These are phyloP conservation scores for Thamnaconus septentrionalis DNA, from an alignment of 2,113 vertebrate species.

Conservation along the genomic window DNA sequence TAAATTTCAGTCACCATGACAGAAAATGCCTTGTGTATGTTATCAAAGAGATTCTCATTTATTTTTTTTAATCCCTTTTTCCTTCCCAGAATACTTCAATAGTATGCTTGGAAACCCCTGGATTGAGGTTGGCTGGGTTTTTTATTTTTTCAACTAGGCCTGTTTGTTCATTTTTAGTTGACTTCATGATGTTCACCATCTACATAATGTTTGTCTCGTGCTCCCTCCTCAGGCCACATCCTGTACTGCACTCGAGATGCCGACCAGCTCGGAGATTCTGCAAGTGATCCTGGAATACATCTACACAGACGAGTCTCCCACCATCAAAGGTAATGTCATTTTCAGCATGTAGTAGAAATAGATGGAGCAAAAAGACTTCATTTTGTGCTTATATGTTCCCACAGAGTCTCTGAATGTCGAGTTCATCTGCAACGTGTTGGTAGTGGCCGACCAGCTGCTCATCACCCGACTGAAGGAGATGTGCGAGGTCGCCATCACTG, in stretches of 20 bases:
- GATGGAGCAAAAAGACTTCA: no score
- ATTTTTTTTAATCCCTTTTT: slow-evolving; percentile 26
- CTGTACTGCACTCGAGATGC: slow-evolving; percentile 89
- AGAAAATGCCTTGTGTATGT: not conserved
- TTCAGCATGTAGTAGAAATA: no score
- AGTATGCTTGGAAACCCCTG: slow-evolving; percentile 97
- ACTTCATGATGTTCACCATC: not conserved
- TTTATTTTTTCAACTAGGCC: not conserved
- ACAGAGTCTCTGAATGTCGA: slow-evolving; percentile 90
- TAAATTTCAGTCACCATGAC: not conserved
- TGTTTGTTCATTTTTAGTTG: not conserved
- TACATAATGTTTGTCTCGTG: slow-evolving; percentile 6
- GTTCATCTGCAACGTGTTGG: slow-evolving; percentile 90
- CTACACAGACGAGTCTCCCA: slow-evolving; percentile 90
- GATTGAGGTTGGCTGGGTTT: slow-evolving; percentile 86
- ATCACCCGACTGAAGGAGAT: slow-evolving; percentile 92
- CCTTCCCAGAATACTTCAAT: slow-evolving; percentile 90
- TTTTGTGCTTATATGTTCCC: not conserved
- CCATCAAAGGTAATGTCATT: slow-evolving; percentile 82
- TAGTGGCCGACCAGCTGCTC: slow-evolving; percentile 94
- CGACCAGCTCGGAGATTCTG: slow-evolving; percentile 87
- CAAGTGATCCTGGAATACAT: slow-evolving; percentile 92
- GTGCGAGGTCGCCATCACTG: slow-evolving; percentile 92
- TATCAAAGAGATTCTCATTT: not conserved
- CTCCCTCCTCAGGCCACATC: slow-evolving; percentile 82